These are phyloP conservation scores for Poicephalus gulielmi DNA, from an alignment of 2,113 vertebrate genomes.

Conservation along the genomic window DNA sequence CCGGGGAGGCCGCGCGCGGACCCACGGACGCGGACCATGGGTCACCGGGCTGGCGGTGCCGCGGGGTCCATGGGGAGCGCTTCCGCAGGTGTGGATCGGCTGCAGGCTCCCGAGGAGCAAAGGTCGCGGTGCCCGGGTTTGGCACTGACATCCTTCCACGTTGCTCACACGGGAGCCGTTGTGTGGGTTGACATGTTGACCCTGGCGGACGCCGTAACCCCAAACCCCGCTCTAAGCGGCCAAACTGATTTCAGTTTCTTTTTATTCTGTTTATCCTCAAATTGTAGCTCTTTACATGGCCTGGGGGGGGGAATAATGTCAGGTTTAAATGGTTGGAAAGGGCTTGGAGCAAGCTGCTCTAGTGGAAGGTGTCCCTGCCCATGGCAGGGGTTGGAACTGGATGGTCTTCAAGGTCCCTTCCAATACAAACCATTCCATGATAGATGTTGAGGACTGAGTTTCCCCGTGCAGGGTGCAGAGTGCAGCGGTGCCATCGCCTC, in stretches of 20 bases:
- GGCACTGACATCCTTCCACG: not conserved
- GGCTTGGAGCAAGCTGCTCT: not conserved
- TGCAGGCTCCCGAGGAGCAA: not conserved
- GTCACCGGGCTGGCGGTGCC: not conserved
- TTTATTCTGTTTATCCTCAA: not conserved
- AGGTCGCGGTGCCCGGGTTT: not conserved
- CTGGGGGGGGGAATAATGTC: not conserved
- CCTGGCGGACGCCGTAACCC: rapidly evolving
- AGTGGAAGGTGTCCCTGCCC: not conserved
- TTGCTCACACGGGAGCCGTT: rapidly evolving
- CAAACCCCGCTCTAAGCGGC: not conserved
- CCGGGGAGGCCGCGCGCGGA: not conserved
- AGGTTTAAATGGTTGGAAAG: not conserved
- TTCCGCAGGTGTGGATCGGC: not conserved
- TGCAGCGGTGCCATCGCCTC: not conserved
- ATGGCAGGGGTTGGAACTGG: not conserved
- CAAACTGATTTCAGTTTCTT: not conserved
- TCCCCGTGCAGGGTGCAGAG: not conserved
- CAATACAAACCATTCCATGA: not conserved
- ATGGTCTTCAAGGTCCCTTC: not conserved
- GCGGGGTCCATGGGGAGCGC: not conserved
- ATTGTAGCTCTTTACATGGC: not conserved
- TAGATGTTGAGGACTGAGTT: not conserved
- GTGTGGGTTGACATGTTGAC: not conserved
- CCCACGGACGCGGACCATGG: not conserved